These are phyloP conservation scores for Premnoplex brunnescens DNA, from an alignment of 2,797 vertebrate genomes.

Conservation along the genomic window DNA sequence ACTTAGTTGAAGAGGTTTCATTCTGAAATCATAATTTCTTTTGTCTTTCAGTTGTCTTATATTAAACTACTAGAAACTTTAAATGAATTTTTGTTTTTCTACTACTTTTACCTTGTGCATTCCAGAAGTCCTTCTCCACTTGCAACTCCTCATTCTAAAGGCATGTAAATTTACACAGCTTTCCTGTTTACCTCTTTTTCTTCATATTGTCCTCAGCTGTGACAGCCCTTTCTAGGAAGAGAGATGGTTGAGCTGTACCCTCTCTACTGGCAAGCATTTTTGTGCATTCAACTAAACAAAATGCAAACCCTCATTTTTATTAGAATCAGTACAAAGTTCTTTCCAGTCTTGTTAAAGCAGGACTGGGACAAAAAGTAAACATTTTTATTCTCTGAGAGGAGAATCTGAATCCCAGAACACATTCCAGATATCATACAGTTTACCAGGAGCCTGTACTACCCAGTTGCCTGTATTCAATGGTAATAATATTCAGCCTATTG, in stretches of 20 bases:
- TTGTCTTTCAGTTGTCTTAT: neutral
- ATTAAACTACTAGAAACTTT: neutral
- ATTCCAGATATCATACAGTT: neutral
- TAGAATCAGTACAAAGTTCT: neutral
- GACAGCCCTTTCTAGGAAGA: neutral
- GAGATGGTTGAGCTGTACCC: neutral
- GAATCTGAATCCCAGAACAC: neutral
- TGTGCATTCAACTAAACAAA: neutral
- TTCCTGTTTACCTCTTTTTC: neutral
- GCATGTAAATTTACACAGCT: neutral
- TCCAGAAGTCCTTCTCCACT: neutral
- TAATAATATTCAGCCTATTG: neutral
- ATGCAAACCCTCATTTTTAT: neutral
- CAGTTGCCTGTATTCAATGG: neutral
- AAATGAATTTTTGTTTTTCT: neutral
- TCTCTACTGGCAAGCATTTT: neutral
- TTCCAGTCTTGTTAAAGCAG: neutral
- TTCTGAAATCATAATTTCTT: neutral
- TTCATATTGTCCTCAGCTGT: neutral
- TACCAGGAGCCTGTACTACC: neutral
- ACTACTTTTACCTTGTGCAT: neutral
- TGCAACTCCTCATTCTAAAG: neutral
- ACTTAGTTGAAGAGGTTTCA: neutral
- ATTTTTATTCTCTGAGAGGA: neutral
- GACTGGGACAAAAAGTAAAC: neutral